phyloP scores from a whole-genome alignment of 1,140 invertebrate species.

The Diachasma alloeum region DNA sequence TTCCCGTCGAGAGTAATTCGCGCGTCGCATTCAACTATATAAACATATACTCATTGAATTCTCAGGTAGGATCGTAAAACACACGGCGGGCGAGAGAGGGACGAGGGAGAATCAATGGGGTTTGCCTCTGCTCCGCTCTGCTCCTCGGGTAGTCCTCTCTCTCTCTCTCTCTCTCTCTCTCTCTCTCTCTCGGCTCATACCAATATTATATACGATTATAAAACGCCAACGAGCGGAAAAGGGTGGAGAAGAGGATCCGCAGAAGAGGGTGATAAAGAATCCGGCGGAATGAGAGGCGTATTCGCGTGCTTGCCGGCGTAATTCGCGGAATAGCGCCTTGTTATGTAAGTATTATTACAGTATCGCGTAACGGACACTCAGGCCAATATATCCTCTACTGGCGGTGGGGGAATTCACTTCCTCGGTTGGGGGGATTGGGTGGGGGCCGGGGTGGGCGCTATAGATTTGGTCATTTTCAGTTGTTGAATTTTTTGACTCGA shows the following conservation, averaged over 20 bases:
- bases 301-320: slow-evolving; percentile 4
- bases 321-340: slow-evolving; percentile 22
- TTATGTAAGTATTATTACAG: slow-evolving; percentile 13
- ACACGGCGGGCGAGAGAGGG: background rate
- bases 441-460: background rate
- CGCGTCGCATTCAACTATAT: slow-evolving; percentile 13
- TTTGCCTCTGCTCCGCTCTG: background rate
- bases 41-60: slow-evolving; percentile 21
- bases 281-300: slow-evolving; percentile 1
- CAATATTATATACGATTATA: slow-evolving; percentile 23
- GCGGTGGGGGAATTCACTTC: slow-evolving; percentile 5
- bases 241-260: background rate
- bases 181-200: background rate
- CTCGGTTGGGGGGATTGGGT: background rate
- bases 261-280: slow-evolving; percentile 21
- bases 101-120: background rate
- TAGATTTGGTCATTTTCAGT: too few relatives aligned
- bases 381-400: slow-evolving; percentile 8
- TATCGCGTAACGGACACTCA: slow-evolving; percentile 4
- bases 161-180: background rate
- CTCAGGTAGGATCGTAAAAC: slow-evolving; percentile 21
- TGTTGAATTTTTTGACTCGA: too few relatives aligned
- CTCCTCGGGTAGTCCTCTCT: background rate
- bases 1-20: slow-evolving; percentile 8
- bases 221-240: slow-evolving; percentile 15